phyloP scores from a whole-genome alignment of 2,113 vertebrate species.

The Podiceps cristatus region DNA sequence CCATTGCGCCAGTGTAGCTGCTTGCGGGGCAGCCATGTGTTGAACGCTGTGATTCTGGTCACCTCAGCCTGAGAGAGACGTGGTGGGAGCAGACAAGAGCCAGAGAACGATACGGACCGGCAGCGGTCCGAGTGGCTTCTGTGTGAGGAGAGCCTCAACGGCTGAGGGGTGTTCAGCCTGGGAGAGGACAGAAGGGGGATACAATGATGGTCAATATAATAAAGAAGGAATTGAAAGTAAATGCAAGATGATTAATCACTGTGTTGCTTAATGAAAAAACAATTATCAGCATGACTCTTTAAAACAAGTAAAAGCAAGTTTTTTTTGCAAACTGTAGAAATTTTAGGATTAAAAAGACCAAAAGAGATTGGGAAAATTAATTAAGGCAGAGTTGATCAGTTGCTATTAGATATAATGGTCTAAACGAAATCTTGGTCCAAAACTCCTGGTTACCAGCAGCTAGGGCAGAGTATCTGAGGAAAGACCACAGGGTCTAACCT shows the following conservation, averaged over 20 bases:
- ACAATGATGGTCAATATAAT: fast-evolving
- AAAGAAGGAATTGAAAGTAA: not conserved
- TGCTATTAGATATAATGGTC: not conserved
- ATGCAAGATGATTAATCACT: not conserved
- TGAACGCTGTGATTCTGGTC: not conserved
- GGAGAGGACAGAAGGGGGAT: not conserved
- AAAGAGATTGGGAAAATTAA: not conserved
- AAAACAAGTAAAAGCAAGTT: not conserved
- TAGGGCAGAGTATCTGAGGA: not conserved
- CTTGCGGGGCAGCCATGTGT: not conserved
- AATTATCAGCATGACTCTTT: not conserved
- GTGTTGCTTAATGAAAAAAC: not conserved
- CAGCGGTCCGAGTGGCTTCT: not conserved
- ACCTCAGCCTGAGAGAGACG: not conserved
- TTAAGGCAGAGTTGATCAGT: not conserved
- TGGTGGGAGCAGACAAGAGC: not conserved
- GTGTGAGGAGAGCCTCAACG: not conserved
- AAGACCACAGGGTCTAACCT: not conserved
- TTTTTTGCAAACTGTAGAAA: not conserved
- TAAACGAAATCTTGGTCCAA: not conserved
- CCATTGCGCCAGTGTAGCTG: not conserved
- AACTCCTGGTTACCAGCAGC: not conserved
- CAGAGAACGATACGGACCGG: fast-evolving
- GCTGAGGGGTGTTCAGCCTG: not conserved
- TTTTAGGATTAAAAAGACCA: not conserved